Evolutionary conservation across 2,113 vertebrate genomes (phyloP).

Genomic region (Stegastes partitus): DNA sequence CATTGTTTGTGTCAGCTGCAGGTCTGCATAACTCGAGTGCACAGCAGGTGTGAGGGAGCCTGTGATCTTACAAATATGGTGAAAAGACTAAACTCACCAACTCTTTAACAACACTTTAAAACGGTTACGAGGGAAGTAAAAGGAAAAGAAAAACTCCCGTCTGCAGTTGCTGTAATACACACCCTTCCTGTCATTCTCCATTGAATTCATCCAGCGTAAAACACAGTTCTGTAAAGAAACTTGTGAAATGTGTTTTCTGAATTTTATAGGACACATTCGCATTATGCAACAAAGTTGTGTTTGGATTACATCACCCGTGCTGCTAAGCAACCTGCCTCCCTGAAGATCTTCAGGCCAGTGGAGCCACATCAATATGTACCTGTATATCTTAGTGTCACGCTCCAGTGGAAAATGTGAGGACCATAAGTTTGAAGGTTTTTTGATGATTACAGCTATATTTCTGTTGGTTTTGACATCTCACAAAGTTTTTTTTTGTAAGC

Average conservation of each 20-base stretch:
- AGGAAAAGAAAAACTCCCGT: not conserved
- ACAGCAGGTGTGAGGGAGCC: too few species aligned
- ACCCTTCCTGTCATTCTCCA: not conserved
- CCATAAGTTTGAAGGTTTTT: slow-evolving; percentile 6
- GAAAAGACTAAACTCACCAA: not conserved
- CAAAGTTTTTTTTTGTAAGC: slow-evolving; percentile 7
- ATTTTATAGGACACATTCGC: not conserved
- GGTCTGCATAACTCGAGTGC: not conserved
- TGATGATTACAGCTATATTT: slow-evolving; percentile 17
- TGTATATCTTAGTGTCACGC: slow-evolving; percentile 7
- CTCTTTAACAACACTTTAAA: not conserved
- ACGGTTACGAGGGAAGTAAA: not conserved
- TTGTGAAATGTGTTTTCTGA: not conserved
- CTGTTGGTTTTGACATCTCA: slow-evolving; percentile 17
- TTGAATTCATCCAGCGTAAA: not conserved
- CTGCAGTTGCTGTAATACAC: not conserved
- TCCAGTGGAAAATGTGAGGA: slow-evolving; percentile 29
- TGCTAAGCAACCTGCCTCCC: slow-evolving; percentile 2
- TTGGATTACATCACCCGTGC: slow-evolving; percentile 28
- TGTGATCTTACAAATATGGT: not conserved
- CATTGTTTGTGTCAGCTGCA: not conserved
- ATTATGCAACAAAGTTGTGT: slow-evolving; percentile 12
- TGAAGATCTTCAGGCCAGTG: slow-evolving; percentile 11
- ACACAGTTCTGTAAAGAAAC: not conserved
- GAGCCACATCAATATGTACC: not conserved